A percentile compares a stretch with the other conserved stretches of the same genome.
These are phyloP conservation scores for Callochromis pleurospilus DNA, from an alignment of 2,113 vertebrate species.

Conservation along the genomic window DNA sequence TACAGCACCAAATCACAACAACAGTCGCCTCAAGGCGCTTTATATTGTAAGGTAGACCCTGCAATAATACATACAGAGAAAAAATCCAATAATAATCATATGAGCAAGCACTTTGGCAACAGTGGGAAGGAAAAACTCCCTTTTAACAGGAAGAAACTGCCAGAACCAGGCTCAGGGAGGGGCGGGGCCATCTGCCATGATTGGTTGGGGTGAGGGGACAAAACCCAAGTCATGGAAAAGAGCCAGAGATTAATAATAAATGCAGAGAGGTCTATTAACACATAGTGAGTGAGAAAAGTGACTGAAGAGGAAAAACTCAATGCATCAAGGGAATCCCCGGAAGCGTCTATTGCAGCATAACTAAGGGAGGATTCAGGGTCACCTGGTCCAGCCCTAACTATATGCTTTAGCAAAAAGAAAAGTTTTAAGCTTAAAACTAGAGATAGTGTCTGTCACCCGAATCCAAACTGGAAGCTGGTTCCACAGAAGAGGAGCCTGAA, in stretches of 20 bases:
- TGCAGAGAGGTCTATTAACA: not conserved
- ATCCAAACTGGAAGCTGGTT: no score
- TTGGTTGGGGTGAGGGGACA: not conserved
- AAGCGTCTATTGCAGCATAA: no score
- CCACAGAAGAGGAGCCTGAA: no score
- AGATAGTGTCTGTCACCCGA: no score
- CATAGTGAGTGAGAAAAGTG: no score
- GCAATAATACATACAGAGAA: not conserved
- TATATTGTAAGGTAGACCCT: not conserved
- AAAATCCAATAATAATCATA: not conserved
- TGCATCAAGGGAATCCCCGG: no score
- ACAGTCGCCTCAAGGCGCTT: rapidly evolving
- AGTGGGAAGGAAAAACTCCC: not conserved
- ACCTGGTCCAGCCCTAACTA: no score
- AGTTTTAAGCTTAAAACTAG: no score
- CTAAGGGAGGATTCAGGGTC: no score
- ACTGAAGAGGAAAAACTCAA: no score
- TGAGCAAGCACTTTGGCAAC: not conserved
- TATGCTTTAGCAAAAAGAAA: no score
- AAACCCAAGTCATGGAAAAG: not conserved
- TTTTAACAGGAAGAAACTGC: not conserved
- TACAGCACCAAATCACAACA: not conserved
- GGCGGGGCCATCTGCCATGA: not conserved
- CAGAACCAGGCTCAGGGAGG: not conserved
- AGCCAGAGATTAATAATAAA: not conserved